phyloP scores from a whole-genome alignment of 1,140 invertebrate genomes.

The Tetranychus cinnabarinus region DNA sequence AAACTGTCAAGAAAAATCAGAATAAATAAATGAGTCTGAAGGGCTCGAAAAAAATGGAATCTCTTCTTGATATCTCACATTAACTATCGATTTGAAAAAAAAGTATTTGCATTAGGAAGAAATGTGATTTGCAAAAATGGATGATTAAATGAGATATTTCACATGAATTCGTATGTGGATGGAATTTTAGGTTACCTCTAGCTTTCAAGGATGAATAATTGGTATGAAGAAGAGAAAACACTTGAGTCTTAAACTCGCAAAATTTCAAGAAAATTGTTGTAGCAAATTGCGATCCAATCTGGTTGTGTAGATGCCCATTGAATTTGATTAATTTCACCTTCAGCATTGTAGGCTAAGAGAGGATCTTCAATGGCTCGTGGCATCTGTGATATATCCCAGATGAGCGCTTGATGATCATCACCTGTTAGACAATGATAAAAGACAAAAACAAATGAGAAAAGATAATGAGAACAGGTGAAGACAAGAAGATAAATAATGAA shows the following conservation, averaged over 20 bases:
- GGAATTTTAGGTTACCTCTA: too few relatives aligned
- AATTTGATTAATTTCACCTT: constrained; percentile 97
- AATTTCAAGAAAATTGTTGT: constrained; percentile 92
- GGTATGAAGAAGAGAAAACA: too few relatives aligned
- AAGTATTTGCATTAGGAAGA: too few relatives aligned
- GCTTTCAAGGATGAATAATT: too few relatives aligned
- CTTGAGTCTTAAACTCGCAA: constrained; percentile 46
- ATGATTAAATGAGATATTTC: too few relatives aligned
- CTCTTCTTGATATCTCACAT: too few relatives aligned
- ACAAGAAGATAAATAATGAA: not conserved
- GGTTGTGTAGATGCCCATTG: constrained; percentile 99
- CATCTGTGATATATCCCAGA: constrained; percentile 99
- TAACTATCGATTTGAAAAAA: too few relatives aligned
- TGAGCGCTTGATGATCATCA: constrained; percentile 97
- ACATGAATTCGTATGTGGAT: too few relatives aligned
- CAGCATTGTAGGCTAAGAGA: constrained; percentile 91
- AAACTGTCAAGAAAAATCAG: too few relatives aligned
- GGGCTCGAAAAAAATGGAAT: too few relatives aligned
- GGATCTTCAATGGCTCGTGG: constrained; percentile 97
- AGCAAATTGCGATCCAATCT: constrained; percentile 99
- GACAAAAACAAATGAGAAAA: not conserved
- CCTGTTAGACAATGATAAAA: constrained; percentile 25
- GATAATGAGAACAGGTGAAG: not conserved
- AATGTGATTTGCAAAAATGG: too few relatives aligned
- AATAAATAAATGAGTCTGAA: too few relatives aligned